These are phyloP conservation scores for Dasysyrphus albostriatus DNA, from an alignment of 2,888 invertebrate species.

Conservation along the genomic window DNA sequence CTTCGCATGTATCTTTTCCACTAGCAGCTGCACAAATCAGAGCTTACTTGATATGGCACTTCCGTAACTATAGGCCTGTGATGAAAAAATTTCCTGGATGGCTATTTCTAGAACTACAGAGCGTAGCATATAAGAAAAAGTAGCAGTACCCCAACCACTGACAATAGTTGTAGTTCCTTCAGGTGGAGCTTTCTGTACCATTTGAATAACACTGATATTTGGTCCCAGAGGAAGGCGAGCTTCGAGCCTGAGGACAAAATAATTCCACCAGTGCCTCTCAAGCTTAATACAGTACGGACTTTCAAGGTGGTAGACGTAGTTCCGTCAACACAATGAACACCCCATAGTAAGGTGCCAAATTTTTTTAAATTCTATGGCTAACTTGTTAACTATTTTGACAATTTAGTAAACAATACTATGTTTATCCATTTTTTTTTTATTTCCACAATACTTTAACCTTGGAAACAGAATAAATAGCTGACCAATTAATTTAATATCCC, in stretches of 20 bases:
- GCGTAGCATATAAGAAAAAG: neutral
- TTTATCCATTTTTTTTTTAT: no score
- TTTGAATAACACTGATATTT: constrained; percentile 82
- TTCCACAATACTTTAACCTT: no score
- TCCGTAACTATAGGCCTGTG: neutral
- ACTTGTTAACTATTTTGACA: no score
- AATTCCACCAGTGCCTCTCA: constrained; percentile 78
- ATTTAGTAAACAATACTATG: no score
- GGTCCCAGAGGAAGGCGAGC: constrained; percentile 83
- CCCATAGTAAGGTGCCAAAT: no score
- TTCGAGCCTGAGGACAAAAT: constrained; percentile 84
- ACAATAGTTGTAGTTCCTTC: constrained; percentile 76
- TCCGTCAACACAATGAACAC: constrained; percentile 84
- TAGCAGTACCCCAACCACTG: constrained; percentile 77
- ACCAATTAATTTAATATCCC: no score
- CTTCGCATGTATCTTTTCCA: constrained; percentile 10
- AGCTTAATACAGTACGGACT: constrained; percentile 85
- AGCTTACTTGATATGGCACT: neutral
- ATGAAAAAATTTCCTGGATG: neutral
- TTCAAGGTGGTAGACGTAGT: constrained; percentile 51
- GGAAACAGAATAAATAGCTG: no score
- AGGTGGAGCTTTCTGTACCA: constrained; percentile 80
- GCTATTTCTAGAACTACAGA: constrained; percentile 1
- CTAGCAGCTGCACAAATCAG: constrained; percentile 13
- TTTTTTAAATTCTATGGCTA: no score